phyloP scores from a whole-genome alignment of 2,888 invertebrate species.

The Orthosia gracilis region DNA sequence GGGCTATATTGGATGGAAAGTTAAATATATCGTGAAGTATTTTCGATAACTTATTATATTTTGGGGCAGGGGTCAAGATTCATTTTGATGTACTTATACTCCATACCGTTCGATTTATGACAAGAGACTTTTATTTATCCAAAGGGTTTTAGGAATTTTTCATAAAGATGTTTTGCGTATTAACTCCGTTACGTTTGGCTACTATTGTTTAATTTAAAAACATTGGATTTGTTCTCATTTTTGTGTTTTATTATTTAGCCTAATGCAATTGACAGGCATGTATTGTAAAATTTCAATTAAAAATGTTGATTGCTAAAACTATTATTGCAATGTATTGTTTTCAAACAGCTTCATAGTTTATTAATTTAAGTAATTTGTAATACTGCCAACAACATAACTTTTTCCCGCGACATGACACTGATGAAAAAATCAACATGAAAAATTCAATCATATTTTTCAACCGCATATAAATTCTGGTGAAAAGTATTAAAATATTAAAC shows the following conservation, averaged over 20 bases:
- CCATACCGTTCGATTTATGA: conserved; percentile 8
- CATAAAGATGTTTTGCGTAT: background rate
- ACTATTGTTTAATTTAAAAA: conserved; percentile 1
- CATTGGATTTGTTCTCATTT: background rate
- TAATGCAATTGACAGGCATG: background rate
- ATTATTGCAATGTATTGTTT: background rate
- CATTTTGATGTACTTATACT: conserved; percentile 15
- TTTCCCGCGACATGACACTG: background rate
- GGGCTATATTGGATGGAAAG: conserved; percentile 24
- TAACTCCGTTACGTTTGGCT: background rate
- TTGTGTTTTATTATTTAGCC: background rate
- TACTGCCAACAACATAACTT: background rate
- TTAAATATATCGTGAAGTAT: conserved; percentile 34
- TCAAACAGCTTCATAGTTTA: background rate
- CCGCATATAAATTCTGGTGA: conserved; percentile 9
- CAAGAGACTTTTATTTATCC: conserved; percentile 1
- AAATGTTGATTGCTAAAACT: background rate
- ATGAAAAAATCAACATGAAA: conserved; percentile 23
- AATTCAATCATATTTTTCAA: conserved; percentile 9
- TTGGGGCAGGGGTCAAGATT: conserved; percentile 26
- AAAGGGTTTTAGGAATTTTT: conserved; percentile 7
- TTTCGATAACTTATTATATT: conserved; percentile 33
- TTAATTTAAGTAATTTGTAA: background rate
- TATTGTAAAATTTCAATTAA: background rate
- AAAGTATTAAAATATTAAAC: conserved; percentile 31